Evolutionary conservation across 2,113 vertebrate genomes (phyloP).

Genomic region (Turnix velox): DNA sequence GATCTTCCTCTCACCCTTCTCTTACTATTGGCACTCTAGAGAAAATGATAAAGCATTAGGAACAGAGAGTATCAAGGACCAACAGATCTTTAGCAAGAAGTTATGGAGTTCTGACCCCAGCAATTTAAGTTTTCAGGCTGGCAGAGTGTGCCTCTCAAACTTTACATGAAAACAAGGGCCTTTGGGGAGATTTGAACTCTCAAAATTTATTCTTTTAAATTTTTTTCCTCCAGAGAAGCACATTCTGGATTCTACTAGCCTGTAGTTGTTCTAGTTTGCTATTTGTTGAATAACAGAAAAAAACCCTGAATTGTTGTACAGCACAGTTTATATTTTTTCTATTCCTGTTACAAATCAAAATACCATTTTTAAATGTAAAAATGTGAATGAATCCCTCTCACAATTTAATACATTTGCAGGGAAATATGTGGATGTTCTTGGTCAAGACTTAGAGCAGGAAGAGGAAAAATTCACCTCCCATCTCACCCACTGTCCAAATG

Average conservation of each 20-base stretch:
- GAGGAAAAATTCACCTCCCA: not conserved
- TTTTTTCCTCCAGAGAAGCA: not conserved
- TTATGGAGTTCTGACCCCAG: not conserved
- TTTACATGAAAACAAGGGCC: not conserved
- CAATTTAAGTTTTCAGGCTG: not conserved
- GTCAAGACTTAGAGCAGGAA: not conserved
- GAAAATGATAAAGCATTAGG: not conserved
- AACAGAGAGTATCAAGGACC: not conserved
- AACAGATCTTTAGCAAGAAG: not conserved
- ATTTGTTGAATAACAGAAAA: not conserved
- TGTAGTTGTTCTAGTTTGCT: not conserved
- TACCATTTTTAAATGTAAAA: not conserved
- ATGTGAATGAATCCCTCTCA: not conserved
- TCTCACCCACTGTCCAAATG: not conserved
- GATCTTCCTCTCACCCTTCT: not conserved
- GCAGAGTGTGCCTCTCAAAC: not conserved
- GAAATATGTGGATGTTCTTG: not conserved
- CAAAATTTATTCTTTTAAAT: not conserved
- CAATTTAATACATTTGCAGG: not conserved
- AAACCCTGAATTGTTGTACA: not conserved
- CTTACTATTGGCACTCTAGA: not conserved
- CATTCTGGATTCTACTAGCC: not conserved
- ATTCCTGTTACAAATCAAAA: not conserved
- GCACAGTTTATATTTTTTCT: not conserved
- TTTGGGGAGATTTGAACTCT: not conserved